Conservation (phyloP, 30 jellyfish, hydroid and myxozoan species). For the Clytia hemisphaerica region DNA sequence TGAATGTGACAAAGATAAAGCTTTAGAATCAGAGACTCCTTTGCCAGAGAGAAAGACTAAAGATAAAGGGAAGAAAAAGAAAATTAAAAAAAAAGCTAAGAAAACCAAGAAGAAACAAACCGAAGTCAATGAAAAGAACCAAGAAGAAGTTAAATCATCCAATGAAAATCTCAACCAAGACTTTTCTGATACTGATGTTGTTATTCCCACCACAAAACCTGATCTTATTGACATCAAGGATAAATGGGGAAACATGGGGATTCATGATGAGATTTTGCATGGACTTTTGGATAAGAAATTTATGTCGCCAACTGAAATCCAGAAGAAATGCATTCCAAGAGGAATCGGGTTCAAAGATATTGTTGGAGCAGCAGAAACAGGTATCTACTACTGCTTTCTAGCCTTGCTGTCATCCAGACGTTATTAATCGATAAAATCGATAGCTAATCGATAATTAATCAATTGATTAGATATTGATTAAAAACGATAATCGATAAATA, state of each 20-base stretch:
- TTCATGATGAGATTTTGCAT: constrained; percentile 53
- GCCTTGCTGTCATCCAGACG: no score
- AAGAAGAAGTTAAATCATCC: neutral
- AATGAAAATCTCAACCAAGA: neutral
- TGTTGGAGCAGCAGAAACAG: constrained; percentile 99
- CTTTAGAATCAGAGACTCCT: neutral
- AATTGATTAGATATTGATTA: no score
- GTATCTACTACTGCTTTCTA: no score
- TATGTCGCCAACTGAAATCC: constrained; percentile 78
- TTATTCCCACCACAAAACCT: no score
- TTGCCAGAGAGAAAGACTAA: neutral
- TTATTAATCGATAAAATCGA: no score
- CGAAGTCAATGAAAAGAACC: neutral
- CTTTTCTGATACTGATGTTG: neutral
- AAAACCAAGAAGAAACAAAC: neutral
- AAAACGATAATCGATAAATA: no score
- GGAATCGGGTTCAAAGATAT: constrained; percentile 69
- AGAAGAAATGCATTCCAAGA: constrained; percentile 57
- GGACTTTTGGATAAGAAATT: constrained; percentile 69
- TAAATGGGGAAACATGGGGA: constrained; percentile 82
- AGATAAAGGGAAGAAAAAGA: neutral
- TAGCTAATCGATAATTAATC: no score
- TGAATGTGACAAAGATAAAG: no score
- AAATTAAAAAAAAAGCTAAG: neutral
- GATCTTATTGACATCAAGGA: no score